Percentiles rank a stretch among this genome's conserved stretches.
Conservation (phyloP, 2,797 vertebrate genomes). For the Diplodus sargus region DNA sequence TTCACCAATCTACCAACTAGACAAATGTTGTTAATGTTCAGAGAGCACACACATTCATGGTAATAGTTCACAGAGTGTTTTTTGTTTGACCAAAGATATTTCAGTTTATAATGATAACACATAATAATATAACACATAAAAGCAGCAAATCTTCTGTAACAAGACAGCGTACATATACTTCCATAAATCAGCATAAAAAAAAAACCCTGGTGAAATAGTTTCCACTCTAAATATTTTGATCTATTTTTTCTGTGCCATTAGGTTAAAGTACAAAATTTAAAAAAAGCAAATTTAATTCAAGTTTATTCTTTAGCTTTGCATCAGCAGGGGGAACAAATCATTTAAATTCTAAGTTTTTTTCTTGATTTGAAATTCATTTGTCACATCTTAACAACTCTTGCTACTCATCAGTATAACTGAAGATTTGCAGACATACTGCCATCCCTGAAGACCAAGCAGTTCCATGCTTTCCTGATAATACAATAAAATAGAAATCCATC, state of each 20-base stretch:
- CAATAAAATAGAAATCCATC: too few species aligned
- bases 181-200: background rate
- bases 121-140: background rate
- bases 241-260: background rate
- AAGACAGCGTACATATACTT: background rate
- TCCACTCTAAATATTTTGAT: background rate
- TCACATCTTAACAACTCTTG: background rate
- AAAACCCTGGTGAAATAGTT: background rate
- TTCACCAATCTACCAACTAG: slow-evolving; percentile 42
- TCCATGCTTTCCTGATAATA: background rate
- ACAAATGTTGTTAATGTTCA: slow-evolving; percentile 10
- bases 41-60: background rate
- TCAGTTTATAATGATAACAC: background rate
- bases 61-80: background rate
- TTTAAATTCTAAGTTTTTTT: background rate
- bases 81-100: background rate
- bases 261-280: background rate
- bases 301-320: background rate
- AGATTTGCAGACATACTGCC: background rate
- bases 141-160: background rate
- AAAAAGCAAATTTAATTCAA: background rate
- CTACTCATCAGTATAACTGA: background rate
- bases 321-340: background rate
- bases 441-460: background rate
- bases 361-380: background rate